phyloP scores from a whole-genome alignment of 2,113 vertebrate genomes.

The Patagioenas fasciata region DNA sequence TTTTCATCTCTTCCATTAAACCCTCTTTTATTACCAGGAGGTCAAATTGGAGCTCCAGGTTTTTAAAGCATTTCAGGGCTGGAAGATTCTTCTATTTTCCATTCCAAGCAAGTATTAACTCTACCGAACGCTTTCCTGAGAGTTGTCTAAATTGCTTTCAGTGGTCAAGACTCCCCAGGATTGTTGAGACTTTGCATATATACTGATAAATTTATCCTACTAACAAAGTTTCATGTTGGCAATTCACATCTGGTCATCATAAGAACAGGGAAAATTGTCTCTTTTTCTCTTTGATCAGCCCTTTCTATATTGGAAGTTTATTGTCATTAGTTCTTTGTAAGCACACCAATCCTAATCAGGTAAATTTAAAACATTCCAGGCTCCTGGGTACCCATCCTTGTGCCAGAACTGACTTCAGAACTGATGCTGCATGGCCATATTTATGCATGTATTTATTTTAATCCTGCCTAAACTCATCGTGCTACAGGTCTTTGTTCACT shows the following conservation, averaged over 20 bases:
- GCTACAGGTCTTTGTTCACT: conserved; percentile 20
- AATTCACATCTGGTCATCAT: not conserved
- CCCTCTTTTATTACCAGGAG: not conserved
- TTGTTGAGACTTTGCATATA: not conserved
- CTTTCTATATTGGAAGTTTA: not conserved
- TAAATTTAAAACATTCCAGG: not conserved
- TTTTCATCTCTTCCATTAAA: not conserved
- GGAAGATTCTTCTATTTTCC: not conserved
- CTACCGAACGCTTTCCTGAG: not conserved
- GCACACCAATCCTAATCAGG: not conserved
- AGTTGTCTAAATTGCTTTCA: not conserved
- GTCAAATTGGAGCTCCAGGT: not conserved
- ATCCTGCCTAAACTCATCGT: conserved; percentile 34
- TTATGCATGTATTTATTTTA: conserved; percentile 54
- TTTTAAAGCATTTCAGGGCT: not conserved
- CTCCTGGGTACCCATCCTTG: not conserved
- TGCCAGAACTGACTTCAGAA: not conserved
- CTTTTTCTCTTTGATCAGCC: not conserved
- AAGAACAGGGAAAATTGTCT: not conserved
- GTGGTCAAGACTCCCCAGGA: not conserved
- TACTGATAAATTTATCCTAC: not conserved
- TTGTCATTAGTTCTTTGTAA: not conserved
- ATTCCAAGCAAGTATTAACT: not conserved
- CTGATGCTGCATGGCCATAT: not conserved
- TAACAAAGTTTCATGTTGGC: not conserved